Percentiles rank a stretch among this genome's conserved stretches.
These are phyloP conservation scores for Nezara viridula DNA, from an alignment of 2,888 invertebrate genomes.

Conservation along the genomic window DNA sequence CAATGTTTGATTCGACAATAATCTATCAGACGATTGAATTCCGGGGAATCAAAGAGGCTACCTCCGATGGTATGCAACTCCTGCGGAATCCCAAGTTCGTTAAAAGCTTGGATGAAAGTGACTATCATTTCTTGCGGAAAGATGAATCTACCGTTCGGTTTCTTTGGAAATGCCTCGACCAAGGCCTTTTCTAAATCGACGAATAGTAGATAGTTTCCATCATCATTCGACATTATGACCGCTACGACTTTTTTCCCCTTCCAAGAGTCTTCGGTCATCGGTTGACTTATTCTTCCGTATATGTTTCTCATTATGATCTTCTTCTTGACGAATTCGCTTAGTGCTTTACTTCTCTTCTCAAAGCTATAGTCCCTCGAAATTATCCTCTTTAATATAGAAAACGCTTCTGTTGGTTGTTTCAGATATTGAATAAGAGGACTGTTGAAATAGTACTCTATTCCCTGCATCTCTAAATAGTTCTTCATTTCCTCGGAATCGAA, in stretches of 20 bases:
- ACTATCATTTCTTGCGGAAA: not conserved
- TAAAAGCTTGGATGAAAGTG: not conserved
- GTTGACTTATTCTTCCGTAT: not conserved
- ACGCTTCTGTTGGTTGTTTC: not conserved
- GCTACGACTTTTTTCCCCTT: not conserved
- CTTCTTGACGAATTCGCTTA: not conserved
- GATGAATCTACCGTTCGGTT: not conserved
- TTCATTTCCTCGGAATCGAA: not conserved
- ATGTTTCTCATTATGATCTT: not conserved
- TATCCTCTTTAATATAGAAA: not conserved
- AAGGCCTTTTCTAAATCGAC: not conserved
- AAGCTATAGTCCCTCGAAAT: not conserved
- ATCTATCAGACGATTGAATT: not conserved
- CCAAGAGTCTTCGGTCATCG: not conserved
- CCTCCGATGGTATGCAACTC: not conserved
- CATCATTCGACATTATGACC: not conserved
- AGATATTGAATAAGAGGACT: not conserved
- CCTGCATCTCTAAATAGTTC: not conserved
- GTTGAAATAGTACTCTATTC: not conserved
- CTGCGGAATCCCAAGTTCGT: not conserved
- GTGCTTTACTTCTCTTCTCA: not conserved
- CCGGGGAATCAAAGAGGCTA: not conserved
- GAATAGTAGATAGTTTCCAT: not conserved
- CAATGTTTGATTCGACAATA: not conserved
- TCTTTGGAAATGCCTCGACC: not conserved